Base-by-base conservation (phyloP, 1,140 invertebrate genomes). In the Colletes latitarsis region DNA sequence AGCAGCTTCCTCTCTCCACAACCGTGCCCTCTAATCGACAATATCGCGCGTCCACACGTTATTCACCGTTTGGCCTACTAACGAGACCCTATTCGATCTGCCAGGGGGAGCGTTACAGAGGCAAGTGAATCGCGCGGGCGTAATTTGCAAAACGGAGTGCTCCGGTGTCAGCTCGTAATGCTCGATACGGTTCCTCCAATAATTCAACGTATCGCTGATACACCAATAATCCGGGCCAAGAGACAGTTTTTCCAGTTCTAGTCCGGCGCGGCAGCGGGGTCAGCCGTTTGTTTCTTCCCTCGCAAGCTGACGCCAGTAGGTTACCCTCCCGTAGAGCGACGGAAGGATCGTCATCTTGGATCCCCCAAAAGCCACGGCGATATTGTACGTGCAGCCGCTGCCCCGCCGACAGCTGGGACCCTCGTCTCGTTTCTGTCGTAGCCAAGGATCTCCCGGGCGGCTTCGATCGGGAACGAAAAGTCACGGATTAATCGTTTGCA, bases 341-440 rank as follows among this genome's bases (percentile, higher is more conserved):
- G 84, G 75, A 87, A 81, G 58, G 76, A 60, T 70, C 82, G 85
- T 87, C 85, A 86, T 86, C 84, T 86, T 87, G 81, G 77, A 86
- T 86, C 85, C 82, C 60, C 85, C 86, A 66, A 86, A 86, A 86
- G 86, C 85, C 82, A 73, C 84, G 84, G 82, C 43, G 85, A 87
- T 87, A 87, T 87, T 87, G 82, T 87, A 84, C 74, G 82, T 77
- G 86, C 86, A 87, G 86, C 86, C 86, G 86, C 81, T 84, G 78
- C 85, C 86, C 82, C 68, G 15, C 74, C 85, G 84, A 81, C 85
- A 87, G 84, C 85, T 86, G 86, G 84, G 58, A 73, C 74, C 84
- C 81, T 81, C 63, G 70, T 71, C 72, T 74, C 72, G 58, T 63
- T 66, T 21, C 55, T 60, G 9, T 60, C 41, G 15, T 4, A 43